Conservation (phyloP, 2,797 vertebrate species). For the Micromesistius poutassou region DNA sequence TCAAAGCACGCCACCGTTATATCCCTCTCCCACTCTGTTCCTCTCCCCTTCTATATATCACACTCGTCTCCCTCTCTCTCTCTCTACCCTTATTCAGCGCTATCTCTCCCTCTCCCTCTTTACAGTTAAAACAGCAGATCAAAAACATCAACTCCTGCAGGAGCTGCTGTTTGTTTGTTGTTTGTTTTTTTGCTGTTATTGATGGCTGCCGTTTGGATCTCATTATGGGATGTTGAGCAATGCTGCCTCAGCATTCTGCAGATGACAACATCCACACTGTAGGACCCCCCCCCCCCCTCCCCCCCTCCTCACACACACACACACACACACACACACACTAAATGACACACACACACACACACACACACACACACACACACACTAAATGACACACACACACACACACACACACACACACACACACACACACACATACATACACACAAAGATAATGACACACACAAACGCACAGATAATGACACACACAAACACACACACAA, state of each 20-base stretch:
- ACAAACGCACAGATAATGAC: neutral
- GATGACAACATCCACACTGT: slow-evolving; percentile 15
- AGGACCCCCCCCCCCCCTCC: slow-evolving; percentile 31
- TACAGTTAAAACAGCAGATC: slow-evolving; percentile 76
- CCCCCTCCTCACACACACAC: neutral
- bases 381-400: neutral
- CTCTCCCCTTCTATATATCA: neutral
- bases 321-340: neutral
- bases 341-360: no score
- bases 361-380: neutral
- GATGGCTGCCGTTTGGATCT: slow-evolving; percentile 73
- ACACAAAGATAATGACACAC: neutral
- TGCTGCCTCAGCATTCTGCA: slow-evolving; percentile 72
- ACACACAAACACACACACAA: neutral
- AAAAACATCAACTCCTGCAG: slow-evolving; percentile 67
- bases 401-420: neutral
- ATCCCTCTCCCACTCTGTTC: neutral
- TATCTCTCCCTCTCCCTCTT: slow-evolving; percentile 8
- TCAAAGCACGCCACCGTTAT: neutral
- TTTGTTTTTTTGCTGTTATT: slow-evolving; percentile 75
- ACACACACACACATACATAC: neutral
- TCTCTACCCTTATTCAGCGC: neutral
- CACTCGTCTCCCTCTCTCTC: neutral
- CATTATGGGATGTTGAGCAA: slow-evolving; percentile 68
- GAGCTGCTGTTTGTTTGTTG: neutral